phyloP scores from a whole-genome alignment of 2,888 invertebrate species.

The Lithophane leautieri region DNA sequence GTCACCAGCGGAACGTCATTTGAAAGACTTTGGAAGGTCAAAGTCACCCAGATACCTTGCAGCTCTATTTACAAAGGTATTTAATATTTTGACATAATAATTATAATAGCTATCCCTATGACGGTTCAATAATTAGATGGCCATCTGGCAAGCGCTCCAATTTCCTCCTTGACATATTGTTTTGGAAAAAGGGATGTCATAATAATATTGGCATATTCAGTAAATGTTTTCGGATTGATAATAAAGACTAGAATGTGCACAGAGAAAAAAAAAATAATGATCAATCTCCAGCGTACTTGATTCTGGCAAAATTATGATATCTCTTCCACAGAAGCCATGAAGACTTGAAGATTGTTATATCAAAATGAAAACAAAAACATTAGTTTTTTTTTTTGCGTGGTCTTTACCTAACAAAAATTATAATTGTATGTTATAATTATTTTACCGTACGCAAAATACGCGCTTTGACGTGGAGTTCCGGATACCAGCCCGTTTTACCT shows the following conservation, averaged over 20 bases:
- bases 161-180: too few relatives aligned
- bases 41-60: slow-evolving; percentile 95
- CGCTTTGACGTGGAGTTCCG: too few relatives aligned
- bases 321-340: not conserved
- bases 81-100: not conserved
- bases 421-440: not conserved
- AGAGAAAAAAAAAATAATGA: not conserved
- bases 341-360: not conserved
- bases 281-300: not conserved
- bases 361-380: not conserved
- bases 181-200: not conserved
- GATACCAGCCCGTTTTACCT: too few relatives aligned
- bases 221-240: not conserved
- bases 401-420: not conserved
- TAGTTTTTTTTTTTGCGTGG: not conserved
- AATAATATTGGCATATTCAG: not conserved
- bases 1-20: slow-evolving; percentile 94
- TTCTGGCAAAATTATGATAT: too few relatives aligned
- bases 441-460: too few relatives aligned
- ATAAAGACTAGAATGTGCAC: not conserved
- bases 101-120: too few relatives aligned
- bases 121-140: not conserved
- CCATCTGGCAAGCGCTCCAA: not conserved
- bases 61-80: slow-evolving; percentile 93
- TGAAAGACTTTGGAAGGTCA: slow-evolving; percentile 95